Conservation (phyloP, 2,113 vertebrate genomes). For the Excalfactoria chinensis region DNA sequence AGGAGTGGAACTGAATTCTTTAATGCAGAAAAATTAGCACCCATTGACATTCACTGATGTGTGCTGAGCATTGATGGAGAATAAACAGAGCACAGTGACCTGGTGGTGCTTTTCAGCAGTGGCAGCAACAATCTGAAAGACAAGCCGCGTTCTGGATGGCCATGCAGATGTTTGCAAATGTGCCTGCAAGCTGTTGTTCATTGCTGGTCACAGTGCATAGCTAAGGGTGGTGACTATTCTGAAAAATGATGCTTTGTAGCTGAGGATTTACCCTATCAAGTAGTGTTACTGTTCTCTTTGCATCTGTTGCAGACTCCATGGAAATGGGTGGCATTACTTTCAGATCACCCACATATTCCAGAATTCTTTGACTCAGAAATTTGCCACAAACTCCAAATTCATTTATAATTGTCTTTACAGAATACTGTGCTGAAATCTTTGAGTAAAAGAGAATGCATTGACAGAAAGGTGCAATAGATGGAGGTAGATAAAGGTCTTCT, state of each 20-base stretch:
- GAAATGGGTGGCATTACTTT: background rate
- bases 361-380: background rate
- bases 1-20: background rate
- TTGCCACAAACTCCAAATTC: background rate
- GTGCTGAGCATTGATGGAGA: too few relatives aligned
- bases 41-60: too few relatives aligned
- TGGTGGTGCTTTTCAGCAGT: background rate
- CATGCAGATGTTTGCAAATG: too few relatives aligned
- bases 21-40: too few relatives aligned
- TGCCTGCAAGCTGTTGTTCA: too few relatives aligned
- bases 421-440: background rate
- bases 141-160: too few relatives aligned
- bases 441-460: background rate
- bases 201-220: background rate
- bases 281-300: background rate
- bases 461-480: background rate
- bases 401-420: background rate
- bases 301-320: background rate
- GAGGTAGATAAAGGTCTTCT: background rate
- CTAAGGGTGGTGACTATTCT: background rate
- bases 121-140: background rate
- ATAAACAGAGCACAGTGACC: background rate
- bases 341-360: background rate
- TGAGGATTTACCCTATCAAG: background rate
- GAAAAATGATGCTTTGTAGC: background rate